These are phyloP conservation scores for Prorops nasuta DNA, from an alignment of 1,140 invertebrate genomes.

Conservation along the genomic window DNA sequence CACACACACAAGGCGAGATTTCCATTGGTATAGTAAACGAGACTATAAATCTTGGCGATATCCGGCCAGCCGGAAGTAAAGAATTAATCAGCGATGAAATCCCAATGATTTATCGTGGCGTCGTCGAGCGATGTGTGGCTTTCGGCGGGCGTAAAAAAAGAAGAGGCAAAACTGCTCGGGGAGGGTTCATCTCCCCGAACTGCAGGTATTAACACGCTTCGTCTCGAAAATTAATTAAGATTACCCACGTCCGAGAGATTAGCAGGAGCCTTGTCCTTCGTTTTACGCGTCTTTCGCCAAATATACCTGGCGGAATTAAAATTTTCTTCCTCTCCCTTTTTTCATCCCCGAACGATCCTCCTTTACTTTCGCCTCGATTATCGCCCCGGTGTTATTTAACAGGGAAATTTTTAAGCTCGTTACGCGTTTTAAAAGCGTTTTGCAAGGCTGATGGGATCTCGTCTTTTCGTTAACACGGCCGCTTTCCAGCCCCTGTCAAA, in stretches of 20 bases:
- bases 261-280: no score
- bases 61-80: conserved; percentile 6
- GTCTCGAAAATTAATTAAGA: not conserved
- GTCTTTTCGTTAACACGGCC: no score
- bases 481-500: no score
- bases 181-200: not conserved
- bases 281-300: not conserved
- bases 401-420: no score
- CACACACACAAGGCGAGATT: conserved; percentile 25
- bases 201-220: not conserved
- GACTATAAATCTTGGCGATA: conserved; percentile 22
- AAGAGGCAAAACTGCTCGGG: not conserved
- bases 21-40: conserved; percentile 27
- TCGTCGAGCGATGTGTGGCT: conserved; percentile 3
- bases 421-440: no score
- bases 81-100: conserved; percentile 23
- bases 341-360: no score
- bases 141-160: conserved; percentile 1
- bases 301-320: not conserved
- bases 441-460: no score
- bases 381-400: no score
- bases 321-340: not conserved
- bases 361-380: no score
- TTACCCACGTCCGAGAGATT: no score
- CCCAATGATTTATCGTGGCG: conserved; percentile 8